A percentile compares a stretch with the other conserved stretches of the same genome.
These are phyloP conservation scores for Sceloporus undulatus DNA, from an alignment of 2,113 vertebrate species.

Conservation along the genomic window DNA sequence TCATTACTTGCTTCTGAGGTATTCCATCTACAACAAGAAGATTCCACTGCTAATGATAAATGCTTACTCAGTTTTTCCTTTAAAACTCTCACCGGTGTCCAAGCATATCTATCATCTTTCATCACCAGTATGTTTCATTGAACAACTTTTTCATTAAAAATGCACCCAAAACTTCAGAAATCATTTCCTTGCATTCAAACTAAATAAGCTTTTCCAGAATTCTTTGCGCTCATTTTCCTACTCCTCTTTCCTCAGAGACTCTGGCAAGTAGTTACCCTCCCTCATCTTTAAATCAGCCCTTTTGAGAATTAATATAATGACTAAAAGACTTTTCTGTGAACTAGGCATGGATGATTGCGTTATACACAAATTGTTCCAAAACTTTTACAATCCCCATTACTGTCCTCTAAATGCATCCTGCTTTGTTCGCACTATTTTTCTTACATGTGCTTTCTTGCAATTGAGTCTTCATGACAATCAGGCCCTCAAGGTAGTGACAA, in stretches of 20 bases:
- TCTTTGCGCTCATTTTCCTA: not conserved
- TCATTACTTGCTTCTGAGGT: not conserved
- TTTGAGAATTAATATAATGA: not conserved
- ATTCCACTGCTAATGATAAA: not conserved
- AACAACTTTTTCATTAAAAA: not conserved
- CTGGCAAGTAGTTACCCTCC: not conserved
- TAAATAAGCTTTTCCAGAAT: not conserved
- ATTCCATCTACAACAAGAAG: not conserved
- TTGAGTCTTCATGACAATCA: not conserved
- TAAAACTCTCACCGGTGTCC: not conserved
- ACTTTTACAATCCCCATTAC: not conserved
- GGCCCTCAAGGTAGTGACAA: not conserved
- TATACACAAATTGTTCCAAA: not conserved
- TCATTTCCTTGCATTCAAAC: not conserved
- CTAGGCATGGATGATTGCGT: not conserved
- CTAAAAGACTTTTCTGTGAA: conserved; percentile 4
- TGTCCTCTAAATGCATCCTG: not conserved
- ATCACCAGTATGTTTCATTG: not conserved
- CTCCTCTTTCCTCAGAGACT: not conserved
- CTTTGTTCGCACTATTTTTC: not conserved
- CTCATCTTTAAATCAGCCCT: not conserved
- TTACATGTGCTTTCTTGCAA: not conserved
- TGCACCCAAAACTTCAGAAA: not conserved
- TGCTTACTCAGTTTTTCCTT: conserved; percentile 6
- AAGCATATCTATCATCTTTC: conserved; percentile 4